A percentile compares a stretch with the other conserved stretches of the same genome.
Evolutionary conservation across 2,888 invertebrate genomes (phyloP).

Genomic region (Linnaemya vulpina): DNA sequence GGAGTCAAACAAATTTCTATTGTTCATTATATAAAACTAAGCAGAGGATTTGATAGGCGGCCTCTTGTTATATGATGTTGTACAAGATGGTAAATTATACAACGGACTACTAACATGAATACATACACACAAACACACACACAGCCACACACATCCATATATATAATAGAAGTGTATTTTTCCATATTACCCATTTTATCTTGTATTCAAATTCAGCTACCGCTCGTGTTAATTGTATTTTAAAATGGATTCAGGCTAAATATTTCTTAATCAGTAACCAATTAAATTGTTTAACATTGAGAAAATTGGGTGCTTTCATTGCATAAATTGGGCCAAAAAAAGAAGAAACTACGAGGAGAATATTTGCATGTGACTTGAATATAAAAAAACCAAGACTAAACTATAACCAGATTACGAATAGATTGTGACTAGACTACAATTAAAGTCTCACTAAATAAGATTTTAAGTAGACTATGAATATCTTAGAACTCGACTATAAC

Average conservation of each 20-base stretch:
- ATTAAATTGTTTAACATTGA: neutral
- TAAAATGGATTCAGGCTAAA: neutral
- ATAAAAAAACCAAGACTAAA: too few species aligned
- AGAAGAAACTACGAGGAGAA: too few species aligned
- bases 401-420: neutral
- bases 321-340: neutral
- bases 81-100: neutral
- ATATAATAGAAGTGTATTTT: neutral
- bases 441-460: neutral
- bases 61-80: neutral
- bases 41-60: neutral
- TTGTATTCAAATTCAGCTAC: too few species aligned
- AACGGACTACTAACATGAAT: neutral
- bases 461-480: too few species aligned
- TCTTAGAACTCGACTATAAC: too few species aligned
- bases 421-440: neutral
- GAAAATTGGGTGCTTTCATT: neutral
- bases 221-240: too few species aligned
- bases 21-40: constrained; percentile 14
- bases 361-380: too few species aligned
- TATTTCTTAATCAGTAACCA: neutral
- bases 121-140: neutral
- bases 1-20: constrained; percentile 27
- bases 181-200: too few species aligned
- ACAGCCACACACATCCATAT: neutral